A percentile compares a stretch with the other conserved stretches of the same genome.
Conservation (phyloP, 2,797 vertebrate species). For the Octomys mimax region DNA sequence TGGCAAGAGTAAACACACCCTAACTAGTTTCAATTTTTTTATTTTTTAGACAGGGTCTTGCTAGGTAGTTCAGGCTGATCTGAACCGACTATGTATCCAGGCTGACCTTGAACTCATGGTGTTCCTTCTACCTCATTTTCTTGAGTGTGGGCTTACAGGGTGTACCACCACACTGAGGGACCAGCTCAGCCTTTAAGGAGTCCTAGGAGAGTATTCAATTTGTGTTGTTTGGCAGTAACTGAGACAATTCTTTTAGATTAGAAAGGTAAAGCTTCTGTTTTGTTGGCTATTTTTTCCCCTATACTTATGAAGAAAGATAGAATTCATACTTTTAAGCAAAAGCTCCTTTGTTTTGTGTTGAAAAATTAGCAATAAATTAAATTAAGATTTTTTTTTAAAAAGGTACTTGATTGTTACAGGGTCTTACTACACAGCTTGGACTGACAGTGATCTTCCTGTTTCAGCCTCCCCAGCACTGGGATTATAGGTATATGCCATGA, state of each 20-base stretch:
- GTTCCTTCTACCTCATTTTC: no score
- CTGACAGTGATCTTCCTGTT: no score
- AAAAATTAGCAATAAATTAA: constrained; percentile 40
- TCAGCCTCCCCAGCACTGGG: no score
- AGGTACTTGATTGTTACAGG: no score
- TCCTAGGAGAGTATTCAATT: background rate
- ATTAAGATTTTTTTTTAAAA: constrained; percentile 45
- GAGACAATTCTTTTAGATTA: background rate
- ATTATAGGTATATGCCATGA: no score
- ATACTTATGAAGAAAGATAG: background rate
- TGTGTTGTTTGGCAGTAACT: background rate
- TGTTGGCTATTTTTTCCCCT: background rate
- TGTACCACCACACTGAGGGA: background rate
- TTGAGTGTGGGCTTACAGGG: background rate
- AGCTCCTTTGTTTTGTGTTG: background rate
- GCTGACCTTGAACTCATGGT: background rate
- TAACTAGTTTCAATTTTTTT: no score
- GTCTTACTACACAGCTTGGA: no score
- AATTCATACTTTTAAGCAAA: constrained; percentile 49
- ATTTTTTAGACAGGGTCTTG: no score
- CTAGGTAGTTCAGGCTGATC: no score
- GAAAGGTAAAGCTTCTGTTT: constrained; percentile 15
- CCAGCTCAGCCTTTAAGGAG: background rate
- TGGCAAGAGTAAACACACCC: background rate
- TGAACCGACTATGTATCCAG: background rate